Evolutionary conservation across 2,888 invertebrate species (phyloP).

Genomic region (Azorinus chamasolen): DNA sequence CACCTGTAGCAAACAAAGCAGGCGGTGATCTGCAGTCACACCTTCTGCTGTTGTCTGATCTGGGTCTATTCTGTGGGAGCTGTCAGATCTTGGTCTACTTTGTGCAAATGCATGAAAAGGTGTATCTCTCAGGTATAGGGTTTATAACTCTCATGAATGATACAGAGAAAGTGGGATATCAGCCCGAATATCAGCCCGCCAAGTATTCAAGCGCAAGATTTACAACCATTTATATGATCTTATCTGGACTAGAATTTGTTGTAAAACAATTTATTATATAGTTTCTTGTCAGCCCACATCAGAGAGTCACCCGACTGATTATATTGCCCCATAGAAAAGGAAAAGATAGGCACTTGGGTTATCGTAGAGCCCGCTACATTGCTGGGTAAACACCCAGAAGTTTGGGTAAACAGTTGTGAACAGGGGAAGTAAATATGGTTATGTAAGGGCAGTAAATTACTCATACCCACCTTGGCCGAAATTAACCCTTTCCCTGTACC

Average conservation of each 20-base stretch:
- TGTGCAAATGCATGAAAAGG: no score
- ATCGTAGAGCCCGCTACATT: slow-evolving; percentile 2
- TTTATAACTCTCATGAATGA: no score
- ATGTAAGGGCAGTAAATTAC: slow-evolving; percentile 14
- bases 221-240: slow-evolving; percentile 1
- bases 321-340: not conserved
- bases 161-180: no score
- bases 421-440: slow-evolving; percentile 14
- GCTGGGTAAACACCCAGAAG: slow-evolving; percentile 15
- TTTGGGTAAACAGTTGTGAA: slow-evolving; percentile 13
- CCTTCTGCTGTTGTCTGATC: no score
- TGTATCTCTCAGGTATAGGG: no score
- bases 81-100: no score
- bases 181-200: no score
- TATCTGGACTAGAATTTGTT: not conserved
- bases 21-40: no score
- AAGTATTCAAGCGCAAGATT: not conserved
- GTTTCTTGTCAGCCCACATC: not conserved
- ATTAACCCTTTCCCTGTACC: no score
- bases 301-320: not conserved
- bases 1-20: no score
- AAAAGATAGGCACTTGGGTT: no score
- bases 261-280: slow-evolving; percentile 6
- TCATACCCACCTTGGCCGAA: not conserved
- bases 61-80: no score